A percentile compares a stretch with the other conserved stretches of the same genome.
Evolutionary conservation across 2,113 vertebrate genomes (phyloP).

Genomic region (Mormyrus lacerda): DNA sequence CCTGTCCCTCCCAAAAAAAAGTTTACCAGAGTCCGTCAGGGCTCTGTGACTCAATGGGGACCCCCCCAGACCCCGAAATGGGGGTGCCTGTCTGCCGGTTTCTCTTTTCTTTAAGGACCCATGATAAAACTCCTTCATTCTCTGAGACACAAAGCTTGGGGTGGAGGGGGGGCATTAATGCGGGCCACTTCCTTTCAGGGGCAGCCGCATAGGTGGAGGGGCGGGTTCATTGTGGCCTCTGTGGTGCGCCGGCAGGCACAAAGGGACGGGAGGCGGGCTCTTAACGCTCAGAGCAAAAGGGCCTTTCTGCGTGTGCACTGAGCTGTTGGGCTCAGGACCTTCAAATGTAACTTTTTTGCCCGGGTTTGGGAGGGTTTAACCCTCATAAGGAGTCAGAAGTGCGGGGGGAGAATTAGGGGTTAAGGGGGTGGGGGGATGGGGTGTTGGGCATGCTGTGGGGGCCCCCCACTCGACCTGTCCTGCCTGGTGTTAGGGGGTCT

Average conservation of each 20-base stretch:
- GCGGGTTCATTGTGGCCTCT: conserved; percentile 41
- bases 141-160: conserved; percentile 41
- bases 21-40: conserved; percentile 49
- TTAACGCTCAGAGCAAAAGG: conserved; percentile 45
- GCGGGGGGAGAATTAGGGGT: not conserved
- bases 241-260: conserved; percentile 26
- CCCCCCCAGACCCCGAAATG: not conserved
- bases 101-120: conserved; percentile 38
- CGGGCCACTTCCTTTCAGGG: conserved; percentile 46
- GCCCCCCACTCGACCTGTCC: not conserved
- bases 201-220: conserved; percentile 46
- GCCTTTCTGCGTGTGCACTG: conserved; percentile 56
- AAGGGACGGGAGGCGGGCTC: conserved; percentile 35
- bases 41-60: conserved; percentile 54
- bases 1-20: conserved; percentile 28
- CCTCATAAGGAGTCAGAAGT: not conserved
- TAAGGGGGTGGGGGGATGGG: not conserved
- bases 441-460: not conserved
- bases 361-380: conserved; percentile 27
- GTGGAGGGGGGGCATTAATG: conserved; percentile 46
- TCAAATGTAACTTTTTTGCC: conserved; percentile 50
- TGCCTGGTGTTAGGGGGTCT: conserved; percentile 5
- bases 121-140: conserved; percentile 54
- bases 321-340: conserved; percentile 51
- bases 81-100: conserved; percentile 35